These are phyloP conservation scores for Hippocampus kuda DNA, from an alignment of 2,797 vertebrate species.

Conservation along the genomic window DNA sequence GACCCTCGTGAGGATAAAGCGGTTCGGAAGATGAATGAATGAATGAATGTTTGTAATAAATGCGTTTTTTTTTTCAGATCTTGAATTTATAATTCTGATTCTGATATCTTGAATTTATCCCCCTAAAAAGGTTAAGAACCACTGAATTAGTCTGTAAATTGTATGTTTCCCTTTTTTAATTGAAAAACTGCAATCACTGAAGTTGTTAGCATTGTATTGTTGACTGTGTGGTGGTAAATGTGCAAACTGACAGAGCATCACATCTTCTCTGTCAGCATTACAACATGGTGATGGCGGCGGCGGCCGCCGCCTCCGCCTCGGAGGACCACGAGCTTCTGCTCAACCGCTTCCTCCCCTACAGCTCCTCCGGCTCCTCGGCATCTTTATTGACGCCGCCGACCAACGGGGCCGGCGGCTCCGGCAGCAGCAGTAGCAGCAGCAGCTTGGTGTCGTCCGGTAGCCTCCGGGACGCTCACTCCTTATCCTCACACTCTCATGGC, in stretches of 20 bases:
- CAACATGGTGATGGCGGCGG: conserved; percentile 90
- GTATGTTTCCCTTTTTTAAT: background rate
- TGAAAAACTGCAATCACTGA: background rate
- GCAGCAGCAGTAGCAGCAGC: conserved; percentile 76
- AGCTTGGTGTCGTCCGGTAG: conserved; percentile 85
- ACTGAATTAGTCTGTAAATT: no score
- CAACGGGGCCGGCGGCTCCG: conserved; percentile 77
- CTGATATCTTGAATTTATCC: no score
- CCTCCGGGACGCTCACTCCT: conserved; percentile 78
- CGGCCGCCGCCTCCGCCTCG: conserved; percentile 80
- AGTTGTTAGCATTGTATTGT: background rate
- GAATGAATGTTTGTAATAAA: no score
- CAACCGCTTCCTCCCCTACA: conserved; percentile 88
- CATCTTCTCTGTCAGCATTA: conserved; percentile 74
- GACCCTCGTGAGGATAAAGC: no score
- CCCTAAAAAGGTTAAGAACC: no score
- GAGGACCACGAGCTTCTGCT: conserved; percentile 92
- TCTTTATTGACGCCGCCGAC: conserved; percentile 61
- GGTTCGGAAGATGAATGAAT: no score
- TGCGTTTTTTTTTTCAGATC: no score
- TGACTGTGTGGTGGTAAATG: background rate
- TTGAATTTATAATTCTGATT: no score
- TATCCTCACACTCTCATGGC: conserved; percentile 48
- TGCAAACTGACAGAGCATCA: background rate
- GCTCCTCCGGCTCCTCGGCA: conserved; percentile 56